These are phyloP conservation scores for Scaptomyza graminum DNA, from an alignment of 1,140 invertebrate species.

Conservation along the genomic window DNA sequence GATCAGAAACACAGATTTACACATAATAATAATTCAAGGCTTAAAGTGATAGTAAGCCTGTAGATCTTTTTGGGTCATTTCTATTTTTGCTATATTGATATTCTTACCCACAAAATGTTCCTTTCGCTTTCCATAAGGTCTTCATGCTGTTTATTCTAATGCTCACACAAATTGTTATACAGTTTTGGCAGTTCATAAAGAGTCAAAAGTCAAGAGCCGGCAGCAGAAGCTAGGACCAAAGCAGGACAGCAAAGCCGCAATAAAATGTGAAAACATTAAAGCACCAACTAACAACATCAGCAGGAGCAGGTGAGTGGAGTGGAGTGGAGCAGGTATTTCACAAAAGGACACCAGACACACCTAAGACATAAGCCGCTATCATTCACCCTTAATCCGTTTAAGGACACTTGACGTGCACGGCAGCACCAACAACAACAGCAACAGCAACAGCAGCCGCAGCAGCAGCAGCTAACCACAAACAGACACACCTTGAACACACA, in stretches of 20 bases:
- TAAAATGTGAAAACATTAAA: slow-evolving; percentile 64
- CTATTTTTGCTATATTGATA: no score
- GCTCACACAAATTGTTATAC: slow-evolving; percentile 20
- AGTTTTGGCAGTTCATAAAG: slow-evolving; percentile 32
- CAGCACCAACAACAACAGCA: slow-evolving; percentile 22
- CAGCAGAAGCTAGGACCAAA: slow-evolving; percentile 14
- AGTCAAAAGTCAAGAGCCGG: slow-evolving; percentile 45
- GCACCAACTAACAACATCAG: slow-evolving; percentile 28
- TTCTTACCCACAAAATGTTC: no score
- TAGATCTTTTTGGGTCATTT: no score
- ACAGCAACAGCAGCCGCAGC: slow-evolving; percentile 30
- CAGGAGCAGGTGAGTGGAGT: background rate
- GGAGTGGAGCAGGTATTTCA: slow-evolving; percentile 43
- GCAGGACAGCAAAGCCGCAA: slow-evolving; percentile 49
- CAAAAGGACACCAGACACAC: slow-evolving; percentile 70
- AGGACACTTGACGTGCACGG: slow-evolving; percentile 74
- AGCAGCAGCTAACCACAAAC: slow-evolving; percentile 49
- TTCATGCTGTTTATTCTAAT: slow-evolving; percentile 6
- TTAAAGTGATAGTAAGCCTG: no score
- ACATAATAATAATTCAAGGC: no score
- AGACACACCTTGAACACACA: slow-evolving; percentile 61
- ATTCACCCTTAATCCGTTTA: slow-evolving; percentile 80
- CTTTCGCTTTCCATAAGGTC: background rate
- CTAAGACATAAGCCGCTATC: slow-evolving; percentile 80
- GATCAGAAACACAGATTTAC: no score